Evolutionary conservation across 1,140 invertebrate species (phyloP), one percentile per base, ranked within the genome.

Genomic region (Elysia chlorotica): DNA sequence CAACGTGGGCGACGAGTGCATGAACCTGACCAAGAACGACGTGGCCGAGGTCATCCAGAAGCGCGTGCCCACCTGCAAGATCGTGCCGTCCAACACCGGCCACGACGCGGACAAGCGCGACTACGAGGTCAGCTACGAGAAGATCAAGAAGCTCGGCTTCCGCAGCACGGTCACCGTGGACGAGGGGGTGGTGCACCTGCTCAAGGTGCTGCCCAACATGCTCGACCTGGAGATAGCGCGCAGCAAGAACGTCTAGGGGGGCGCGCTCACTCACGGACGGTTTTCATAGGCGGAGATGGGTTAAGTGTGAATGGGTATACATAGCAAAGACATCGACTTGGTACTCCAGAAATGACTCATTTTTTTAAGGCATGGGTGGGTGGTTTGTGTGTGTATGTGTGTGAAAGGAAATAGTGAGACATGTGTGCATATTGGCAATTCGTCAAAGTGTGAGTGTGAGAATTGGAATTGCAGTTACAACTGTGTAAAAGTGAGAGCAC

Each of bases 121-220:
- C 65, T 83, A 83, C 48, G 82, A 83, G 67, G 82, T 83, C 5
- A 81, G 79, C 2, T 83, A 83, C 56, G 71, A 77, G 19, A 82
- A 81, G 48, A 82, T 83, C 28, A 48, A 72, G 0, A 74, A 75
- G 3, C 70, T 83, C 0, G 82, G 82, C 17, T 83, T 71, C 62
- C 36, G 53, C 2, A 75, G 79, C 0, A 79, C 76, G 1, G 76
- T 83, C 5, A 71, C 75, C n/a, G 78, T 83, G 17, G 76, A 80
- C 4, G 59, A 82, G 23, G 82, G 82, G 4, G 78, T 83, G 0
- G 21, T 3, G 14, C 69, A 80, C 33, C 73, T 82, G 70, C 61
- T 83, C n/a, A 80, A 81, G 62, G 75, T 82, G 0, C 67, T 83
- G 17, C 81, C 81, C 0, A 76, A 73, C 56, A 38, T 83, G 48